These are phyloP conservation scores for Telenomus remus DNA, from an alignment of 1,140 invertebrate genomes.

Conservation along the genomic window DNA sequence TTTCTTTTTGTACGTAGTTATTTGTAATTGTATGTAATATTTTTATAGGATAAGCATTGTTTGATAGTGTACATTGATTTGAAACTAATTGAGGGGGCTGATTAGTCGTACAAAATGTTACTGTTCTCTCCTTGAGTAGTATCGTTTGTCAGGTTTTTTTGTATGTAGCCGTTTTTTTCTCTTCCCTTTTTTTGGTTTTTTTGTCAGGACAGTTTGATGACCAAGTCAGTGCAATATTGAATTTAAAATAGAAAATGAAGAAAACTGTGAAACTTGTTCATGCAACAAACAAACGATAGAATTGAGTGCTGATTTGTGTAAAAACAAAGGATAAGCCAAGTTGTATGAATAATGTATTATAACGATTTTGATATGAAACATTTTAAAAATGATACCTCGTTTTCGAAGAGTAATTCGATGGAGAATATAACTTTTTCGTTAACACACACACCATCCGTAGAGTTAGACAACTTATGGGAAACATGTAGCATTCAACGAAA, in stretches of 20 bases:
- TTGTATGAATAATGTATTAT: conserved; percentile 52
- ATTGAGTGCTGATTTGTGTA: conserved; percentile 35
- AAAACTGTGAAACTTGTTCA: conserved; percentile 28
- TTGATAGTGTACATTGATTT: too few species aligned
- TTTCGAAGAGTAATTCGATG: conserved; percentile 50
- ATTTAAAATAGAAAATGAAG: neutral
- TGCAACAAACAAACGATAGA: conserved; percentile 27
- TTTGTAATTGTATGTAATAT: too few species aligned
- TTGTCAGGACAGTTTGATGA: conserved; percentile 32
- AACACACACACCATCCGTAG: conserved; percentile 20
- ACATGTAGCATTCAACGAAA: conserved; percentile 54
- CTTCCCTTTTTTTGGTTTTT: too few species aligned
- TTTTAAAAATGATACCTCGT: conserved; percentile 55
- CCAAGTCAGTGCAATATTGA: conserved; percentile 39
- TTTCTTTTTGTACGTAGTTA: too few species aligned
- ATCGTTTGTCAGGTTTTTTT: too few species aligned
- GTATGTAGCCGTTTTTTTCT: too few species aligned
- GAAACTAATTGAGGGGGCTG: too few species aligned
- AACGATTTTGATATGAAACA: conserved; percentile 50
- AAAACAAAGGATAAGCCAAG: conserved; percentile 24
- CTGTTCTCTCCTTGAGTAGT: too few species aligned
- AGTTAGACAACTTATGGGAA: conserved; percentile 46
- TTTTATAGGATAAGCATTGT: too few species aligned
- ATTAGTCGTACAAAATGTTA: too few species aligned
- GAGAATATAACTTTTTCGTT: conserved; percentile 54